A percentile compares a stretch with the other conserved stretches of the same genome.
These are phyloP conservation scores for Diaperis boleti DNA, from an alignment of 2,888 invertebrate species.

Conservation along the genomic window DNA sequence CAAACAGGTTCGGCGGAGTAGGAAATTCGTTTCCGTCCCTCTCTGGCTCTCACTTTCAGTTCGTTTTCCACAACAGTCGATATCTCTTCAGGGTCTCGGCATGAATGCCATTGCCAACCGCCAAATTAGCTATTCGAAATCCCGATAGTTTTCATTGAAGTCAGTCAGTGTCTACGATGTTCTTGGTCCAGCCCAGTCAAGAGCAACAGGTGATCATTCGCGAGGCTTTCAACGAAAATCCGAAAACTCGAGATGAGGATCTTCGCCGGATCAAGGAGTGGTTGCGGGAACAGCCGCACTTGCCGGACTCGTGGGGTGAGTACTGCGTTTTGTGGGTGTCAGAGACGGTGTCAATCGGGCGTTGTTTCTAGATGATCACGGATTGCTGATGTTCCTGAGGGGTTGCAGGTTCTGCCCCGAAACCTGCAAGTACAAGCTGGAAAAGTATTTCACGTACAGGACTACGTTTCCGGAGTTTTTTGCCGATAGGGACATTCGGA, in stretches of 20 bases:
- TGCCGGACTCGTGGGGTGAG: neutral
- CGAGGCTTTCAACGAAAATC: neutral
- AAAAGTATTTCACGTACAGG: conserved; percentile 89
- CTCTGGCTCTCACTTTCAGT: too few species aligned
- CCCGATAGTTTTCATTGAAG: too few species aligned
- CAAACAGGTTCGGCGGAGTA: too few species aligned
- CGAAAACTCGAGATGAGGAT: neutral
- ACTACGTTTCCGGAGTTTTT: conserved; percentile 84
- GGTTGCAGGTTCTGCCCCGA: conserved; percentile 85
- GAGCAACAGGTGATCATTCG: neutral
- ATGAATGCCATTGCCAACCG: too few species aligned
- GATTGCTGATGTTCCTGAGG: conserved; percentile 74
- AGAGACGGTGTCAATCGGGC: neutral
- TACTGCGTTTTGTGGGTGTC: neutral
- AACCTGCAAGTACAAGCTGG: conserved; percentile 84
- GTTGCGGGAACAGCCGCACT: neutral
- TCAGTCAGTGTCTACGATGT: too few species aligned
- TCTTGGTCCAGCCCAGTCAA: neutral
- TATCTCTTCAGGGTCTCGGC: too few species aligned
- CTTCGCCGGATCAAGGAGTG: neutral
- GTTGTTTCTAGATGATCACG: neutral
- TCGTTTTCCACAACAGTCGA: too few species aligned
- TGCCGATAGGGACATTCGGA: conserved; percentile 76
- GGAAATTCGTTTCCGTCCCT: too few species aligned
- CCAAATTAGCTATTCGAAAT: too few species aligned